A percentile compares a stretch with the other conserved stretches of the same genome.
Conservation (phyloP, 30 jellyfish, hydroid and myxozoan species). For the Phacellophora camtschatica region DNA sequence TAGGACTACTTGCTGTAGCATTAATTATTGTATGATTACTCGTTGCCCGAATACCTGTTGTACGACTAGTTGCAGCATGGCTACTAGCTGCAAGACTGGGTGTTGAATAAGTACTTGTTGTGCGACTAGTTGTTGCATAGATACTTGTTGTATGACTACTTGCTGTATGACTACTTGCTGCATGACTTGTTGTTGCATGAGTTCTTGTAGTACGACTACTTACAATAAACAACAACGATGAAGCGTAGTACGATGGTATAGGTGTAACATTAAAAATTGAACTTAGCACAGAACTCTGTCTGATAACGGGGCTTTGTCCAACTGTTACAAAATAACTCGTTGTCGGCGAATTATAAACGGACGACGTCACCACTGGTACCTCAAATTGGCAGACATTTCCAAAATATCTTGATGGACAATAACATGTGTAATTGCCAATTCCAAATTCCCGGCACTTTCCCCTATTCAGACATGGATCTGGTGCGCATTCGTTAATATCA, state of each 20-base stretch:
- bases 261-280: too few relatives aligned
- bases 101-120: not conserved
- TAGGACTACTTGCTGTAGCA: too few relatives aligned
- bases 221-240: too few relatives aligned
- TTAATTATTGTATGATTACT: too few relatives aligned
- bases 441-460: slow-evolving; percentile 71
- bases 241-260: too few relatives aligned
- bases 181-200: not conserved
- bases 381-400: slow-evolving; percentile 63
- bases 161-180: not conserved
- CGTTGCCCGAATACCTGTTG: too few relatives aligned
- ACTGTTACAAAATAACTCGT: too few relatives aligned
- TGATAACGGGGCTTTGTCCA: too few relatives aligned
- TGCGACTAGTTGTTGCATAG: not conserved
- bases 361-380: not conserved
- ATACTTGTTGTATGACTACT: not conserved
- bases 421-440: slow-evolving; percentile 28
- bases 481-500: slow-evolving; percentile 67
- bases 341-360: not conserved
- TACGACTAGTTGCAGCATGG: too few relatives aligned
- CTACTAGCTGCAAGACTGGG: too few relatives aligned
- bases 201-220: too few relatives aligned
- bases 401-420: slow-evolving; percentile 47
- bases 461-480: slow-evolving; percentile 70
- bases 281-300: too few relatives aligned